Evolutionary conservation across 2,797 vertebrate genomes (phyloP), one percentile per base, ranked within the genome.

Genomic region (Tragopan temminckii): DNA sequence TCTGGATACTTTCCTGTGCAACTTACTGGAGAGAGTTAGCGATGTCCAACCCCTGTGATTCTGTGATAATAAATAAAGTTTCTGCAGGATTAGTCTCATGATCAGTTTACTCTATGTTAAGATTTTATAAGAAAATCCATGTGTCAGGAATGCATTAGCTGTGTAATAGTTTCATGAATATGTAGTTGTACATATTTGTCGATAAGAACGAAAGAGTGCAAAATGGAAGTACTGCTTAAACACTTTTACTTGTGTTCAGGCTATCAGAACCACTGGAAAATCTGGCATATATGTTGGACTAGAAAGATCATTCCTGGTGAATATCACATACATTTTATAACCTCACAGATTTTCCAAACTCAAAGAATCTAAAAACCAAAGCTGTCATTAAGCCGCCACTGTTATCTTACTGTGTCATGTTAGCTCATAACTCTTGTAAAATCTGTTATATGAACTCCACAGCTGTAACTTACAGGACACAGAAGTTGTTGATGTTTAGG

Each of bases 401-500:
- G 29, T 36, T 72, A 68, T 89, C 43, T 72, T 23, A 25, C 42
- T 70, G 15, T 48, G 55, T 70, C 69, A 67, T 2, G 0, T 79
- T 85, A 66, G 58, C 64, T 83, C 31, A 4, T 76, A 67, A 66
- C n/a, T 78, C 72, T 66, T 85, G 29, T 64, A 68, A 80, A 78
- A 85, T 38, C 36, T 62, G 1, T 85, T 90, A 4, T 33, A 38
- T 63, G 23, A 85, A 31, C 24, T 85, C 59, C 27, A 25, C 38
- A 59, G 72, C 72, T 75, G 1, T 82, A 88, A 63, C 11, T 48
- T 48, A 78, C 64, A 71, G 53, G 58, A 84, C 63, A 85, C 46
- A 61, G 59, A 88, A 77, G 40, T 62, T 89, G 53, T 75, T 90
- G 76, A 64, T 88, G 66, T 87, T 85, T 78, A 76, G 55, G 55